These are phyloP conservation scores for Andrena trimmerana DNA, from an alignment of 2,888 invertebrate genomes.

Conservation along the genomic window DNA sequence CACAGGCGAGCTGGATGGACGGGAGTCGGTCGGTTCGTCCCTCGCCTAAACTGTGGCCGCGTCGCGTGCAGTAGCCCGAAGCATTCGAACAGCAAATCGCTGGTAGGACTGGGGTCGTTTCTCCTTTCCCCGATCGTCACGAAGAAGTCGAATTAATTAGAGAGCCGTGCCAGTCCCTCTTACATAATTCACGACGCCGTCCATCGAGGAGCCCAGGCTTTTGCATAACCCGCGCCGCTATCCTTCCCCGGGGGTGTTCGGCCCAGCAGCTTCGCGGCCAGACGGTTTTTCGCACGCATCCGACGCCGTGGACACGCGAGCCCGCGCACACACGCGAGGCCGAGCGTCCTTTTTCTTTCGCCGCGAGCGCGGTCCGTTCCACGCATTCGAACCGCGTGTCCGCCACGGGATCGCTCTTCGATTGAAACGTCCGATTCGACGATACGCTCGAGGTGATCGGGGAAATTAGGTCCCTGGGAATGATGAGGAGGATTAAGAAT, in stretches of 20 bases:
- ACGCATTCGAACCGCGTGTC: constrained; percentile 12
- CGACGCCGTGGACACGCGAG: constrained; percentile 7
- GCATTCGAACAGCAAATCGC: constrained; percentile 61
- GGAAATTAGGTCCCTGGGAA: neutral
- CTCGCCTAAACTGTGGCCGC: constrained; percentile 12
- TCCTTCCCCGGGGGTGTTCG: constrained; percentile 66
- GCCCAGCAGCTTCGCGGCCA: constrained; percentile 66
- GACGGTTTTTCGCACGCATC: constrained; percentile 79
- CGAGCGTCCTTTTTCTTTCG: constrained; percentile 2
- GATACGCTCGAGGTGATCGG: constrained; percentile 24
- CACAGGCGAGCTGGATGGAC: neutral
- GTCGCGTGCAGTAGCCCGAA: constrained; percentile 64
- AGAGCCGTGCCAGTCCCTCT: constrained; percentile 64
- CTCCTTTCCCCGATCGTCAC: constrained; percentile 58
- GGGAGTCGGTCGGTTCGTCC: neutral
- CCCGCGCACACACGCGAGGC: constrained; percentile 8
- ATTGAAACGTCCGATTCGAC: constrained; percentile 53
- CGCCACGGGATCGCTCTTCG: neutral
- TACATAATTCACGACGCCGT: constrained; percentile 80
- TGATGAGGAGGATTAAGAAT: neutral
- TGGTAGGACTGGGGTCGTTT: constrained; percentile 46
- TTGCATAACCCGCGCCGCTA: constrained; percentile 72
- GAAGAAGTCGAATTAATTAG: constrained; percentile 73
- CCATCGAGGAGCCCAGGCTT: constrained; percentile 54
- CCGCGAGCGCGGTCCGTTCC: constrained; percentile 17